Base-by-base conservation (phyloP, 1,140 invertebrate species). In the Psix sp. region DNA sequence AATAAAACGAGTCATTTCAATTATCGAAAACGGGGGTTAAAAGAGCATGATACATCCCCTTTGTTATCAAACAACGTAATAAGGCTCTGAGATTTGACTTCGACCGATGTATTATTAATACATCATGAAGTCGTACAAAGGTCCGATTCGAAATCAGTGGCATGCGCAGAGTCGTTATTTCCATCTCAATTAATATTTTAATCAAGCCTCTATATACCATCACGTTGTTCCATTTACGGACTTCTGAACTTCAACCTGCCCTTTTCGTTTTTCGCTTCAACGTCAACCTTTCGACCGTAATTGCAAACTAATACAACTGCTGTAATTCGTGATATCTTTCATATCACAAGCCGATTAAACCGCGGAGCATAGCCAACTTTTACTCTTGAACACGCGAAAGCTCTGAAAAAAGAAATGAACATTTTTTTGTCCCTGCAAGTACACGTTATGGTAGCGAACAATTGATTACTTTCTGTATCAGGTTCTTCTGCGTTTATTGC, bases 111-210 rank as follows among this genome's bases (percentile, higher is more conserved):
- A 66, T 73, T 77, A 77, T 72, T 76, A 72, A 73, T 66, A 74
- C 60, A 70, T 66, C 70, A 70, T 70, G 59, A 73, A 59, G 68
- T 76, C 46, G 68, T 77, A 77, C 70, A 77, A 76, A 68, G 68
- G 66, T 72, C 62, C 68, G 62, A 60, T 72, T 74, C 49, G 59
- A 72, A 78, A 57, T 76, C 80, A 78, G 36, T 74, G 79, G 75
- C 52, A 60, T 57, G 76, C 66, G 63, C 63, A 59, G 72, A 76
- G 78, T 81, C 81, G 76, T 82, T 83, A 83, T 83, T 83, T 83
- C 81, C 81, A 81, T 80, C 80, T 82, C 80, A 83, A 83, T 83
- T 83, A 83, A 83, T 83, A 82, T 83, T 83, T 83, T 83, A 83
- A 83, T 83, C 81, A 83, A 83, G 79, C 78, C 70, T 79, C 76